Evolutionary conservation across 1,140 invertebrate genomes (phyloP), one percentile per base, ranked within the genome.

Genomic region (Danaus plexippus): DNA sequence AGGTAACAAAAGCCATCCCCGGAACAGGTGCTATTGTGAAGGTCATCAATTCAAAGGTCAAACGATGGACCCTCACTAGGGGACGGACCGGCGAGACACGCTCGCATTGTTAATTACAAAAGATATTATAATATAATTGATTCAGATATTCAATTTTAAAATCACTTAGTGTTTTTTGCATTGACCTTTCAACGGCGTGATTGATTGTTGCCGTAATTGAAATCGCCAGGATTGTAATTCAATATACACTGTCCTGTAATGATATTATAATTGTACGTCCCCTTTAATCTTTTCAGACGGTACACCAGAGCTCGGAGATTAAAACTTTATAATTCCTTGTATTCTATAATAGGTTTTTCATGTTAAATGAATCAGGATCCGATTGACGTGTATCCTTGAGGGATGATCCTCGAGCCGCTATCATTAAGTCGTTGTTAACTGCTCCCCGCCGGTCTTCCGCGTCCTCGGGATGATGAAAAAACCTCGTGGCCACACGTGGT

Each of bases 351-450:
- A 72, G 71, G 65, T 69, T 71, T 73, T 66, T 62, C 64, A 60
- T 73, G 66, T 66, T 62, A 67, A 15, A 67, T 59, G 69, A 71
- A 72, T 68, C 66, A 52, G 59, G 57, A 52, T 57, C 59, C 62
- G 70, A 82, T 80, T 3, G 15, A 3, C 80, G 72, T 79, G 79
- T 79, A 75, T 64, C 64, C 66, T 44, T 61, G 66, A 67, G 71
- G 73, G 67, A 70, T 65, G 69, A 68, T 66, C 63, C 71, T 73
- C 71, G 71, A 69, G 64, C 58, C 52, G 63, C 58, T 67, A 75
- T 77, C 71, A 79, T 81, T 80, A 83, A 83, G 82, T 80, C 75
- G 82, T 81, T 81, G 77, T 86, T 80, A 79, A 84, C 84, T 81
- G 75, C 70, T 63, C 65, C 61, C 74, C 74, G 75, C 79, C 75